phyloP scores from a whole-genome alignment of 2,797 vertebrate genomes.

The Anguilla obscura region DNA sequence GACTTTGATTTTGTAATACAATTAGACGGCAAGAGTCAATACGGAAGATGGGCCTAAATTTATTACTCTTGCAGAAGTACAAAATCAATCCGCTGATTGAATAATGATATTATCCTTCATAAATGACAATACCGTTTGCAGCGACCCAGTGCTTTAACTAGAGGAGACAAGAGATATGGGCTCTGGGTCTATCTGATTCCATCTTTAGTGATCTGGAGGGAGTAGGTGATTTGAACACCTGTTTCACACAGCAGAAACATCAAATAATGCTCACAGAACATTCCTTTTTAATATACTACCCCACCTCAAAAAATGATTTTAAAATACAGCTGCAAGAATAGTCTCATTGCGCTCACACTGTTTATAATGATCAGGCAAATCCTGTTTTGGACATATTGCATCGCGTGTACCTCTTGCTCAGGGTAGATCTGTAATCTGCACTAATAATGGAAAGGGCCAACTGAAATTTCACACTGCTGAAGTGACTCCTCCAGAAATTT shows the following conservation, averaged over 20 bases:
- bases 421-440: not conserved
- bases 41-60: slow-evolving; percentile 83
- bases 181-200: slow-evolving; percentile 63
- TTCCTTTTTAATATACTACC: not conserved
- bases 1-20: slow-evolving; percentile 96
- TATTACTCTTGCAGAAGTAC: slow-evolving; percentile 77
- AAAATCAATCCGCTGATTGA: slow-evolving; percentile 84
- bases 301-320: not conserved
- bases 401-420: not conserved
- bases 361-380: not conserved
- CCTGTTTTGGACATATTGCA: not conserved
- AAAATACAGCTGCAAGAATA: not conserved
- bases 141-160: slow-evolving; percentile 53
- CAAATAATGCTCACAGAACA: not conserved
- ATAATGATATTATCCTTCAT: slow-evolving; percentile 79
- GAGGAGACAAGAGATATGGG: slow-evolving; percentile 57
- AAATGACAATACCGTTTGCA: slow-evolving; percentile 73
- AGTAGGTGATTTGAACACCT: not conserved
- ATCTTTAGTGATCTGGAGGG: slow-evolving; percentile 39
- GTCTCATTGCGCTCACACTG: not conserved
- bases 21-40: slow-evolving; percentile 91
- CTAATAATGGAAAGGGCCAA: slow-evolving; percentile 10
- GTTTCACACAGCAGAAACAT: not conserved
- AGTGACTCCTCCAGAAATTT: slow-evolving; percentile 10
- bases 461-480: slow-evolving; percentile 19